Base-by-base conservation (phyloP, 2,113 vertebrate genomes). In the Oncorhynchus gorbuscha region DNA sequence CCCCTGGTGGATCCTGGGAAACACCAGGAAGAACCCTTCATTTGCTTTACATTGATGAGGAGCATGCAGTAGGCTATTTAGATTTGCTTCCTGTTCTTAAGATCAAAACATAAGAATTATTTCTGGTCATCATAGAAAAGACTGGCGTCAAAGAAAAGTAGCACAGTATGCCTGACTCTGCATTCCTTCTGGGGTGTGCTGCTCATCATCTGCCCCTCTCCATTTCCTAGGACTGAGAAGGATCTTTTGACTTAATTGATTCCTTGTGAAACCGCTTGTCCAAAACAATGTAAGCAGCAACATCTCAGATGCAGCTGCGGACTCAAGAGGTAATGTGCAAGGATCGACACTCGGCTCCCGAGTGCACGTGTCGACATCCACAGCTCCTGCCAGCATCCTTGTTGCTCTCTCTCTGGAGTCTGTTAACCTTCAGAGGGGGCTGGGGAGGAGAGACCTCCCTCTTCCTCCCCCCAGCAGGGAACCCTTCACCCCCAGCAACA, bases 1-100 rank as follows among this genome's bases (percentile, higher is more conserved):
- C 94, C 67, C 93, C 93, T 74, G 94, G 95, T 84, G 94, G 94
- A 74, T 96, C 95, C 96, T 97, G 26, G 16, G 59, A 49, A 55
- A 73, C 11, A 66, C 58, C 12, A 14, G 39, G 9, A 45, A 55
- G 51, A 55, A 55, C 12, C 14, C 3, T 55, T 55, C 1, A 55
- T 18, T 45, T 45, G 39, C 39, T 45, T 45, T 45, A 11, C 39
- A 45, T 45, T 45, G 51, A 14, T 18, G 51, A 55, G 51, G 51
- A 55, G 51, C 51, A 16, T 5, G 3, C 49, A 55, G 51, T 16
- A 55, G 49, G 51, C 51, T 55, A 16, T 18, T 55, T 55, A 55
- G 51, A 55, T 18, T 1, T 55, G 4, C 51, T 55, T 55, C 51
- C 3, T 55, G 14, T 18, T 55, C 51, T 55, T 4, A 18, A 18